Conservation (phyloP, 2,888 invertebrate genomes). For the Luperina nickerlii region DNA sequence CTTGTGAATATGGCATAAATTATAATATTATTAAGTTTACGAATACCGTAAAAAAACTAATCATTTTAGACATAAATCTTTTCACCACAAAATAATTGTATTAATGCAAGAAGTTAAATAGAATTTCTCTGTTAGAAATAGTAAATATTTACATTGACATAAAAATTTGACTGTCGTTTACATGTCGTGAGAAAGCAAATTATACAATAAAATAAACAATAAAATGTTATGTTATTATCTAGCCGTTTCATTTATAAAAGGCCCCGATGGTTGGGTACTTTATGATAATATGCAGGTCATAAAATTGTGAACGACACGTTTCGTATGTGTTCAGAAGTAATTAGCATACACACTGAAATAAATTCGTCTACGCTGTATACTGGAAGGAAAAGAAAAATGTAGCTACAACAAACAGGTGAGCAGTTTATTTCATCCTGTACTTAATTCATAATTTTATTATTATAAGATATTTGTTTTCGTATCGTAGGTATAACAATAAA, state of each 20-base stretch:
- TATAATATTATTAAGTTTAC: slow-evolving; percentile 40
- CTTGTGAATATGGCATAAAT: slow-evolving; percentile 18
- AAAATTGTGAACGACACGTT: slow-evolving; percentile 57
- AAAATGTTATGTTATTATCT: slow-evolving; percentile 63
- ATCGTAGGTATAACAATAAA: too few species aligned
- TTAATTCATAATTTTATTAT: neutral
- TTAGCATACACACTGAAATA: slow-evolving; percentile 50
- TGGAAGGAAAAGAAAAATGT: neutral
- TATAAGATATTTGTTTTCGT: too few species aligned
- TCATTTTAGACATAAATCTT: slow-evolving; percentile 20
- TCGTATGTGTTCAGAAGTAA: slow-evolving; percentile 44
- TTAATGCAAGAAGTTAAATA: slow-evolving; percentile 34
- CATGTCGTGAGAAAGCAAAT: slow-evolving; percentile 56
- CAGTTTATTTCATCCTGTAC: neutral
- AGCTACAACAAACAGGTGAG: neutral
- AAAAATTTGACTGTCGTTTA: slow-evolving; percentile 46
- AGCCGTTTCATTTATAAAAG: slow-evolving; percentile 57
- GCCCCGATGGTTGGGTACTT: slow-evolving; percentile 50
- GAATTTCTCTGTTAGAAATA: slow-evolving; percentile 25
- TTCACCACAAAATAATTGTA: slow-evolving; percentile 38
- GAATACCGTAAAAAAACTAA: slow-evolving; percentile 27
- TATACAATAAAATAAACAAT: slow-evolving; percentile 54
- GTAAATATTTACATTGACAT: slow-evolving; percentile 57
- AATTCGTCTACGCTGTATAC: slow-evolving; percentile 3
- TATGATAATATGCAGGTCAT: slow-evolving; percentile 54